Evolutionary conservation across 2,888 invertebrate species (phyloP), one percentile per base, ranked within the genome.

Genomic region (Caenorhabditis sp.): DNA sequence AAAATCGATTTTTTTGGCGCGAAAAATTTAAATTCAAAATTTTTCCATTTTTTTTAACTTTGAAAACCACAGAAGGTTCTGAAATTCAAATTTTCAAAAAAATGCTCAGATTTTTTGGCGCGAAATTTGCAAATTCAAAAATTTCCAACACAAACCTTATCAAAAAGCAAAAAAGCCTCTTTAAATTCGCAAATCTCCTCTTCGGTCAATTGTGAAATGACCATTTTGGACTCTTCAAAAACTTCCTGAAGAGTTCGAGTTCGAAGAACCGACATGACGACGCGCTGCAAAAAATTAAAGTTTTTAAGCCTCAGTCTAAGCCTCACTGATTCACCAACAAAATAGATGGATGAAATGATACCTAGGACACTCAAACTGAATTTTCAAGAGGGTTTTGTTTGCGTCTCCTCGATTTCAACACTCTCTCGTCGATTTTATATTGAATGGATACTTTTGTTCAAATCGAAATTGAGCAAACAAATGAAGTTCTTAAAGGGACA

Each of bases 141-240:
- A n/a, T n/a, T n/a, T 4, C 21, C 27, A n/a, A 8, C 23, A 23
- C 36, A 36, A n/a, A 59, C 76, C 58, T 77, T 80, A 49, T 80
- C 80, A 54, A 80, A 80, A 8, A 80, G 69, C 17, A 78, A 49
- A 54, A 80, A 80, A 17, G 78, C 78, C 23, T 80, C 80, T 65
- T 77, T 78, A 69, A 80, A 80, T 65, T 80, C 80, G 51, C 65
- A 63, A 24, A 80, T 80, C 37, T 80, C 80, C 55, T 78, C 69
- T 19, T 76, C 77, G 0, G 76, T 78, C 31, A 80, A 60, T 26
- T 78, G 76, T 1, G 70, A 74, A 58, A 80, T 80, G 3, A 78
- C 55, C 49, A 68, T n/a, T 60, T 76, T 70, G 3, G 77, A 77
- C 49, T 79, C 79, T 31, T 76, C 77, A 61, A 79, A 77, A 19